Evolutionary conservation across 1,140 invertebrate species (phyloP).

Genomic region (Aleiodes sp.): DNA sequence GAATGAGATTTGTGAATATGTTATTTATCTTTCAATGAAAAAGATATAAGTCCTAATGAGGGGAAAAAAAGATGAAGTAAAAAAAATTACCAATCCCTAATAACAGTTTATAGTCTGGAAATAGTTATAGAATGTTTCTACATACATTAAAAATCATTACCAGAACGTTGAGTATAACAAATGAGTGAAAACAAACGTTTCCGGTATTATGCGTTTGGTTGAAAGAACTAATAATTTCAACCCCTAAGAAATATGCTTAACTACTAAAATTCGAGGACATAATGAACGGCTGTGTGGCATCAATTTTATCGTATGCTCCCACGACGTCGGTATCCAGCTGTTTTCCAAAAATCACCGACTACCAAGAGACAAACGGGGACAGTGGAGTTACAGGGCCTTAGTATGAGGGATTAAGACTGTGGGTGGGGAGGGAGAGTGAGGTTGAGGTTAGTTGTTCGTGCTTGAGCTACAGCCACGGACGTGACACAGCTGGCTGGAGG

Average conservation of each 20-base stretch:
- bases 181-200: too few relatives aligned
- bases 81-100: too few relatives aligned
- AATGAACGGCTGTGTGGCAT: conserved; percentile 13
- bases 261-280: background rate
- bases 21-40: too few relatives aligned
- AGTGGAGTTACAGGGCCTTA: background rate
- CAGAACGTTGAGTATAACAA: too few relatives aligned
- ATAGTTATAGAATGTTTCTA: too few relatives aligned
- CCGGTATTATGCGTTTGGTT: too few relatives aligned
- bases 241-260: background rate
- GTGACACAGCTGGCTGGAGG: conserved; percentile 20
- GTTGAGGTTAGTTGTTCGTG: background rate
- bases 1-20: too few relatives aligned
- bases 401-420: background rate
- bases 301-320: conserved; percentile 14
- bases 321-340: conserved; percentile 5
- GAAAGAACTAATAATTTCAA: background rate
- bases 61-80: too few relatives aligned
- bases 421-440: background rate
- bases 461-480: background rate
- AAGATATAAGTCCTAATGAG: too few relatives aligned
- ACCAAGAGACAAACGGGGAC: background rate
- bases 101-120: too few relatives aligned
- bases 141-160: too few relatives aligned
- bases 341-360: conserved; percentile 19